These are phyloP conservation scores for Cantharis rufa DNA, from an alignment of 2,888 invertebrate species.

Conservation along the genomic window DNA sequence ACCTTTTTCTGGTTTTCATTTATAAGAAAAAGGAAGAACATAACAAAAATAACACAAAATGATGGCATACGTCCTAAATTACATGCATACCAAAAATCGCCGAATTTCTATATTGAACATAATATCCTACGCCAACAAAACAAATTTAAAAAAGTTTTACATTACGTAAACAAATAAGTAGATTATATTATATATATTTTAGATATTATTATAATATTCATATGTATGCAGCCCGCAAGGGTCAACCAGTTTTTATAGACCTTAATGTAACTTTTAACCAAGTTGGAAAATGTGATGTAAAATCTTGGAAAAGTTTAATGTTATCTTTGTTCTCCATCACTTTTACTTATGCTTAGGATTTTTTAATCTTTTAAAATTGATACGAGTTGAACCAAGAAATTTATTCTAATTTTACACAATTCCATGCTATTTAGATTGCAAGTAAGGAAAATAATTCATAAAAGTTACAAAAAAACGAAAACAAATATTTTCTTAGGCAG, in stretches of 20 bases:
- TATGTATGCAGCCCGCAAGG: background rate
- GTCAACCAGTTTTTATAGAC: background rate
- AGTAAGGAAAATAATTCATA: background rate
- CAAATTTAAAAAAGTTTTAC: background rate
- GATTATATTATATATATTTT: background rate
- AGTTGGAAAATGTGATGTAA: background rate
- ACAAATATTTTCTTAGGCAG: background rate
- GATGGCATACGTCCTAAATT: background rate
- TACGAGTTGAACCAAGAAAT: background rate
- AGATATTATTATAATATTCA: background rate
- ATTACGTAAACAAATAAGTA: no score
- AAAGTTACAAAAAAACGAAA: background rate
- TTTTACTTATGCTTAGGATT: background rate
- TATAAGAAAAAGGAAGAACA: background rate
- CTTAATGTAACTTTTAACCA: background rate
- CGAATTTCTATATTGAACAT: background rate
- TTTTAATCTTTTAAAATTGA: background rate
- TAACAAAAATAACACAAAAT: background rate
- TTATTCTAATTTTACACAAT: background rate
- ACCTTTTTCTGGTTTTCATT: background rate
- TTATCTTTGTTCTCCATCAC: background rate
- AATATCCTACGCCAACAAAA: background rate
- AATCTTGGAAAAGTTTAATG: background rate
- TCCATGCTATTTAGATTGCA: background rate
- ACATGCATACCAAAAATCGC: background rate